Evolutionary conservation across 1,140 invertebrate genomes (phyloP), one percentile per base, ranked within the genome.

Genomic region (Homalodisca vitripennis): DNA sequence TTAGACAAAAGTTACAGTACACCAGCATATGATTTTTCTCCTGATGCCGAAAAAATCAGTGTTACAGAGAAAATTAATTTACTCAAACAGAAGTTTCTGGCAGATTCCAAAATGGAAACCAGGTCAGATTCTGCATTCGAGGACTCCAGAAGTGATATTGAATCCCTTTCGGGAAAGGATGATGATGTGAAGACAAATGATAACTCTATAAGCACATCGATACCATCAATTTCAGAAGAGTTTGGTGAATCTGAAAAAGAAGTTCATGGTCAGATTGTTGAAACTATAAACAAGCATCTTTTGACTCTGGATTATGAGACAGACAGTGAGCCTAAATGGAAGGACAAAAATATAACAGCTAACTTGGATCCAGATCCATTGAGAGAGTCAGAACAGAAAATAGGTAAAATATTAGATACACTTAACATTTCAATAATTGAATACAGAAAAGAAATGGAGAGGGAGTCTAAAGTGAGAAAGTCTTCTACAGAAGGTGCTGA

Each of bases 1-100:
- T 78, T 92, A 47, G 89, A 92, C 79, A 91, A 92, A 78, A 89
- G 88, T 74, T 85, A 89, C 75, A 92, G 89, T 70, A 90, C 89
- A 2, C 89, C 90, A 0, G 87, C 88, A 0, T 91, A 91, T 78
- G 89, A 92, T 78, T 82, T 87, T 72, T 66, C 62, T 24, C 47
- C 60, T 20, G 63, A 70, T 17, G 27, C n/a, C 24, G n/a, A n/a
- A n/a, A n/a, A n/a, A n/a, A 41, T 41, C 17, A 51, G 47, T 64
- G 20, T 26, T 30, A n/a, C 48, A 32, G 62, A 64, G 62, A 67
- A 51, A 41, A 73, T 27, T 12, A 20, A 17, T 14, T n/a, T 17
- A 14, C 41, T 77, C 46, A 75, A 78, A 62, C 76, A 77, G 65
- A 55, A 31, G 29, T 55, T 46, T 27, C 12, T 53, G 57, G 32